A percentile compares a stretch with the other conserved stretches of the same genome.
Conservation (phyloP, 2,888 invertebrate genomes). For the Rhagium mordax region DNA sequence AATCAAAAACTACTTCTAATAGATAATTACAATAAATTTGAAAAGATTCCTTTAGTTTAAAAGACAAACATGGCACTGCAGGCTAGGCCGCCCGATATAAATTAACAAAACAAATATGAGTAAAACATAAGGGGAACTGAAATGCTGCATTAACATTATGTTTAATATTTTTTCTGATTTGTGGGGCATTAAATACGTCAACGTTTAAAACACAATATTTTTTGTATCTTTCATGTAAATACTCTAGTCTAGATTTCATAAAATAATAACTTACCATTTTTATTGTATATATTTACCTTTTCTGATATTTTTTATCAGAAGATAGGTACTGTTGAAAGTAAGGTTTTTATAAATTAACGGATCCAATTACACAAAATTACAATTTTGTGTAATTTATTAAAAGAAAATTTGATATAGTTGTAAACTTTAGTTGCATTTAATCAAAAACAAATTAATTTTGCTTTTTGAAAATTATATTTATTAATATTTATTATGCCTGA, state of each 20-base stretch:
- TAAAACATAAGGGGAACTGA: too few species aligned
- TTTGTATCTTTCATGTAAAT: neutral
- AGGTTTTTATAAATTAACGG: neutral
- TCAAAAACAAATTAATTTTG: neutral
- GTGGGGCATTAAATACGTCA: too few species aligned
- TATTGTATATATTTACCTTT: neutral
- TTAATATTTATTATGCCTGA: neutral
- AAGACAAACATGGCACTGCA: too few species aligned
- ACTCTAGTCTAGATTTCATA: neutral
- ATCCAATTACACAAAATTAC: too few species aligned
- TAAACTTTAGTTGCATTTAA: neutral
- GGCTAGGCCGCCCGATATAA: too few species aligned
- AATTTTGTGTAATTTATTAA: neutral
- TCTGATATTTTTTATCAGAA: neutral
- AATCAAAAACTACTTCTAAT: too few species aligned
- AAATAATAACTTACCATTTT: neutral
- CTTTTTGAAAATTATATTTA: neutral
- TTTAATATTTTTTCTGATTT: too few species aligned
- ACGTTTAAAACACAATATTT: too few species aligned
- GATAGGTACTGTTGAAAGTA: neutral
- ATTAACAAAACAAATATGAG: too few species aligned
- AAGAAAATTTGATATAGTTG: neutral
- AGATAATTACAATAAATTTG: too few species aligned
- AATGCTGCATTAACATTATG: too few species aligned
- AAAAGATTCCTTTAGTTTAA: too few species aligned